Percentiles rank a stretch among this genome's conserved stretches.
Conservation (phyloP, 2,888 invertebrate genomes). For the Zygogramma bicolorata region DNA sequence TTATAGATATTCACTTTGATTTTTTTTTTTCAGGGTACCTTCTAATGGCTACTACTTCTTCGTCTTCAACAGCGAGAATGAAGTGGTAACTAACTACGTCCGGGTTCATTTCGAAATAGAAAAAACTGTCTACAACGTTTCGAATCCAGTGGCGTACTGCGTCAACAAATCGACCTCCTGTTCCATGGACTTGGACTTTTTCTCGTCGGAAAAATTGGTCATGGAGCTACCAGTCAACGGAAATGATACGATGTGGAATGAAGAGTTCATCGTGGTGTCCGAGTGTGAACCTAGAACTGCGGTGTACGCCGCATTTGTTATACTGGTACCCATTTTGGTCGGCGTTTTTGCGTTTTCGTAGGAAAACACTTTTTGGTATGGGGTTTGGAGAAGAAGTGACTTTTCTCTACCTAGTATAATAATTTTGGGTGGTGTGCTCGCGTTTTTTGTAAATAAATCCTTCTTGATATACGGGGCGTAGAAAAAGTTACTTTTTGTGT, state of each 20-base stretch:
- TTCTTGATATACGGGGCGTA: neutral
- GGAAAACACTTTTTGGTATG: constrained; percentile 44
- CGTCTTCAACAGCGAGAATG: constrained; percentile 86
- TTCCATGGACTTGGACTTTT: constrained; percentile 75
- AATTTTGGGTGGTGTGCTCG: too few relatives aligned
- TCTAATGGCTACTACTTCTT: constrained; percentile 85
- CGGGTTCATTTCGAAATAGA: constrained; percentile 77
- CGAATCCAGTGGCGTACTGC: constrained; percentile 73
- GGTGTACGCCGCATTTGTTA: constrained; percentile 76
- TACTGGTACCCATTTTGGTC: constrained; percentile 79
- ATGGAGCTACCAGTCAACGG: constrained; percentile 75
- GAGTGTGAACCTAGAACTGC: constrained; percentile 81
- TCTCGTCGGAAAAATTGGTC: constrained; percentile 77
- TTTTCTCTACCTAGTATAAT: too few relatives aligned
- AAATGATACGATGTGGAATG: constrained; percentile 79
- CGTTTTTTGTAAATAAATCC: too few relatives aligned
- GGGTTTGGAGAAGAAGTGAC: too few relatives aligned
- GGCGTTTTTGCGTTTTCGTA: constrained; percentile 80
- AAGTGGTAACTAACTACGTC: constrained; percentile 78
- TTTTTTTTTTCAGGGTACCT: constrained; percentile 72
- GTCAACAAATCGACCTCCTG: constrained; percentile 75
- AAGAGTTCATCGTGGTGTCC: constrained; percentile 79
- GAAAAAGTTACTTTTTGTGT: neutral
- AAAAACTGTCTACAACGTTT: constrained; percentile 78
- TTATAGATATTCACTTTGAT: too few relatives aligned